Evolutionary conservation across 2,888 invertebrate species (phyloP).

Genomic region (Hetaerina titia): DNA sequence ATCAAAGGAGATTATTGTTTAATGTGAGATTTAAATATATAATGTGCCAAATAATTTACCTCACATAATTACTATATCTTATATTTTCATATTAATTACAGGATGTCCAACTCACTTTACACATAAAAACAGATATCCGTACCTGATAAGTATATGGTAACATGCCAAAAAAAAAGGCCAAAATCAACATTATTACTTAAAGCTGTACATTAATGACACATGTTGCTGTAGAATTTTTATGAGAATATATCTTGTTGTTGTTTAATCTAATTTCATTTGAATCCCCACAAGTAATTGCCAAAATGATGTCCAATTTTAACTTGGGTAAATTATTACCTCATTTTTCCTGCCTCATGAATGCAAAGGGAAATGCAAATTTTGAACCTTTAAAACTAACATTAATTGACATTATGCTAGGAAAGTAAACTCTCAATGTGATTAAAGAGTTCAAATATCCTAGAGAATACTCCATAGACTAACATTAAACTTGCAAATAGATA

Average conservation of each 20-base stretch:
- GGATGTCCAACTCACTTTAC: constrained; percentile 43
- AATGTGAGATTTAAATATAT: constrained; percentile 58
- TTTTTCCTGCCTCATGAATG: not conserved
- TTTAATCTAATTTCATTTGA: constrained; percentile 56
- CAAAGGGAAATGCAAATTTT: not conserved
- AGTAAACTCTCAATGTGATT: not conserved
- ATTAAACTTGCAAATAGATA: not conserved
- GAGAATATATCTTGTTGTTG: constrained; percentile 66
- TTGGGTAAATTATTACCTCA: not conserved
- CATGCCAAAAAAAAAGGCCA: constrained; percentile 48
- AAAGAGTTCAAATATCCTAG: not conserved
- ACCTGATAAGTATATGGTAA: constrained; percentile 56
- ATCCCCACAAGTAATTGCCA: not conserved
- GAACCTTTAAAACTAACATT: not conserved
- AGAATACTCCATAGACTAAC: not conserved
- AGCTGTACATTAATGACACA: constrained; percentile 59
- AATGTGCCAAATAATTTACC: constrained; percentile 59
- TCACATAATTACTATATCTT: constrained; percentile 60
- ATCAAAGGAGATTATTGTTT: constrained; percentile 30
- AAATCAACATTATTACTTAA: constrained; percentile 33
- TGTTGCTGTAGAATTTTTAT: constrained; percentile 63
- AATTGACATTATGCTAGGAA: not conserved
- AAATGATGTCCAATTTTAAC: not conserved
- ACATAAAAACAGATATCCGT: constrained; percentile 57
- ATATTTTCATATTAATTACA: constrained; percentile 63